A percentile compares a stretch with the other conserved stretches of the same genome.
Evolutionary conservation across 1,140 invertebrate genomes (phyloP).

Genomic region (Ephestia elutella): DNA sequence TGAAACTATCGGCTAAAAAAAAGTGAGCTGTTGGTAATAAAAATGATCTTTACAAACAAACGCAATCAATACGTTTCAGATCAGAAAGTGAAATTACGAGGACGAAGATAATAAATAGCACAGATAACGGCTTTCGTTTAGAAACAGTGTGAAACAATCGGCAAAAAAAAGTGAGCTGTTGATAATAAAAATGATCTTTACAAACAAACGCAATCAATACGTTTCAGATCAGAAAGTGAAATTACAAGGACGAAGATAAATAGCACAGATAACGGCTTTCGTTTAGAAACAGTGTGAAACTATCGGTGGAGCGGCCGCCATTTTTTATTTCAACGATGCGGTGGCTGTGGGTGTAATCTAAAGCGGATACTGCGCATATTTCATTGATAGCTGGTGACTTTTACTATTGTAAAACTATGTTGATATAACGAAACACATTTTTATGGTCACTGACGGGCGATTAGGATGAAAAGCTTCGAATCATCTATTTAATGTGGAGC

Average conservation of each 20-base stretch:
- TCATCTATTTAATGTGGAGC: no score
- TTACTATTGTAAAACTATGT: background rate
- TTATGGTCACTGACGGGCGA: no score
- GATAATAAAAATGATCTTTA: no score
- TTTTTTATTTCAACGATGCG: background rate
- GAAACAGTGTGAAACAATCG: background rate
- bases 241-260: slow-evolving; percentile 1
- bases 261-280: background rate
- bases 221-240: background rate
- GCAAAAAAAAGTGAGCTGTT: no score
- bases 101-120: background rate
- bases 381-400: background rate
- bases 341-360: background rate
- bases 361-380: background rate
- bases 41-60: background rate
- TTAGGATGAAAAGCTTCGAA: no score
- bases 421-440: background rate
- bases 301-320: background rate
- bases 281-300: background rate
- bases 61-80: background rate
- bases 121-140: background rate
- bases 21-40: no score
- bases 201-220: background rate
- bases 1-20: background rate
- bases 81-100: background rate